Base-by-base conservation (phyloP, 2,797 vertebrate genomes). In the Poeciliopsis infans region DNA sequence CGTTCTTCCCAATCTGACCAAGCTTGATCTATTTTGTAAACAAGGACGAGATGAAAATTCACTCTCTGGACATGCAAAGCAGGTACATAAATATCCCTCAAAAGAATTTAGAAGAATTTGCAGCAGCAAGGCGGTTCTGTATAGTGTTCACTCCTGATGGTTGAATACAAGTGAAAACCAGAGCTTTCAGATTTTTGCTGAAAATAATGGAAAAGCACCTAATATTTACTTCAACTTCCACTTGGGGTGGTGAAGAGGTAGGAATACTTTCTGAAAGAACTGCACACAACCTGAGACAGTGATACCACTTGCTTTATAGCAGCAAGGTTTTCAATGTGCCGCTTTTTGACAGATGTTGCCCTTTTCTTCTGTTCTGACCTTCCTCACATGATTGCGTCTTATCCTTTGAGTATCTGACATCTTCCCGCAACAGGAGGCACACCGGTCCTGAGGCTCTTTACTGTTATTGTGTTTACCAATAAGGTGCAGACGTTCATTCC, bases 371-470 rank as follows among this genome's bases (percentile, higher is more conserved):
- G 7, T 6, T 69, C 47, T 4, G 0, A 78, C 70, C 72, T 64
- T 75, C 76, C 75, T 85, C 66, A 81, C 46, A 77, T 69, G 77
- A n/a, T 84, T 78, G 41, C 3, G 39, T 77, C 41, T 61, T 77
- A 53, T 74, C 80, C 75, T 79, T 10, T 0, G 64, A 84, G 72
- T 72, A 61, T 70, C 79, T 13, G 25, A 75, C 81, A 69, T 79
- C 75, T 64, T 80, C 36, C 75, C 74, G 59, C 77, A 85, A 79
- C 55, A 70, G 80, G 78, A 80, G 87, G 78, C 72, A 74, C 68
- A 80, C 85, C 64, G 75, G 71, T 80, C 86, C 81, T 78, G 31
- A 0, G 79, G 75, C 77, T 49, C 83, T 87, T 83, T 74, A 71
- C 66, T 78, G 49, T 87, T 88, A 55, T 82, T 77, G 61, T 83